These are phyloP conservation scores for Scaptomyza pallida DNA, from an alignment of 1,140 invertebrate species.

Conservation along the genomic window DNA sequence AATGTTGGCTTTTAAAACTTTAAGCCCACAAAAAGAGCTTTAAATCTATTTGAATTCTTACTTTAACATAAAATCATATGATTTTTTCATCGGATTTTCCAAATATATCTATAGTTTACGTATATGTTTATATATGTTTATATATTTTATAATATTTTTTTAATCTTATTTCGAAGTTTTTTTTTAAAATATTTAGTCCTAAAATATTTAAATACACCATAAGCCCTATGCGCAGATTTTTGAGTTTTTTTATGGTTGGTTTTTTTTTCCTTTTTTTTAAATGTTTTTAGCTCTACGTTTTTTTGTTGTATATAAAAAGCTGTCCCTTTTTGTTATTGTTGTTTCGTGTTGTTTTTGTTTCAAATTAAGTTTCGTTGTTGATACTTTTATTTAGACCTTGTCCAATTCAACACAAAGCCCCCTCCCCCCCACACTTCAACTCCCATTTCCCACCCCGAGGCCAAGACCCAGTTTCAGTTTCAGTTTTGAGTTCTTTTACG, in stretches of 20 bases:
- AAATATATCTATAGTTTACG: too few species aligned
- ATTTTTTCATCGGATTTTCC: background rate
- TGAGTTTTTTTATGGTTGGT: conserved; percentile 9
- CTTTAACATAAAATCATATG: background rate
- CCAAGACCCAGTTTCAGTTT: conserved; percentile 11
- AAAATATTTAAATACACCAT: too few species aligned
- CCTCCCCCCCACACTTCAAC: background rate
- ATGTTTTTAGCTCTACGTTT: too few species aligned
- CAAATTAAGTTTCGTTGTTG: conserved; percentile 73
- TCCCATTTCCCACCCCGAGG: background rate
- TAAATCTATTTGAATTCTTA: background rate
- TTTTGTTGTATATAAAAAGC: conserved; percentile 31
- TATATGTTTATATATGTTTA: too few species aligned
- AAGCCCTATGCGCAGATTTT: too few species aligned
- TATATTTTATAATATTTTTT: too few species aligned
- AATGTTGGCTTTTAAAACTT: too few species aligned
- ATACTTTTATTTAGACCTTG: conserved; percentile 68
- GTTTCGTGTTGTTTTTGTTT: conserved; percentile 52
- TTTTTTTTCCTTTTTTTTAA: conserved; percentile 26
- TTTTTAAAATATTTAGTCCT: too few species aligned
- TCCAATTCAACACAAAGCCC: background rate
- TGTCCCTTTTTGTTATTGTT: conserved; percentile 36
- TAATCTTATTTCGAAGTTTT: too few species aligned
- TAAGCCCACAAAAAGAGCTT: too few species aligned
- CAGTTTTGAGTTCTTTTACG: conserved; percentile 5